Base-by-base conservation (phyloP, 2,113 vertebrate species). In the Sinocyclocheilus anophthalmus region DNA sequence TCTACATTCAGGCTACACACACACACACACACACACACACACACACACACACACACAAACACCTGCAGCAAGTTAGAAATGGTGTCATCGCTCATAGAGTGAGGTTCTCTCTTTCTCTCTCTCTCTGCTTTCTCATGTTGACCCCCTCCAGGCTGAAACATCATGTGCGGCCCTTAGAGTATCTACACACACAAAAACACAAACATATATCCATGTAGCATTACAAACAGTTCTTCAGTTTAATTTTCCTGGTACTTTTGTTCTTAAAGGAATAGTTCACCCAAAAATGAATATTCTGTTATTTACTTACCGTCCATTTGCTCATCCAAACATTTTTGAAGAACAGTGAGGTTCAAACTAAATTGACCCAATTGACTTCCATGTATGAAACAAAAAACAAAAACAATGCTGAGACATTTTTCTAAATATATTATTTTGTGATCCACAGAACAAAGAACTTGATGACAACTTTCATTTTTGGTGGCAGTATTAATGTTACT, bases 11-110 rank as follows among this genome's bases (percentile, higher is more conserved):
- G 45, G 65, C 14, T 76, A 57, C 55, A 75, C 42, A 81, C 53
- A 75, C 77, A 79, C 73, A 76, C 39, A 76, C 73, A 76, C 73
- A 76, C 75, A 72, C 16, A 75, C 88, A 89, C 88, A 26, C 73
- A 76, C 39, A 76, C 73, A 76, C 73, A 76, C 75, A 70, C 39
- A 76, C 73, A 76, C 73, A 76, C 75, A 72, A 22, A 75, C 88
- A 89, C 88, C 88, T 89, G 88, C 86, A 89, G 83, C 65, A 59
- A 59, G 83, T 89, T 89, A 89, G 73, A 86, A 76, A 76, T 48
- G 76, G 88, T 84, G 83, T 89, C 88, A 87, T 89, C 88, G 65
- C 86, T 85, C 78, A 69, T 33, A 76, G 55, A 76, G 84, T 30
- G 83, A 75, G 37, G 50, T 82, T 73, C 81, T 48, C 45, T 48